Percentiles rank a stretch among this genome's conserved stretches.
Conservation (phyloP, 2,888 invertebrate genomes). For the Serripes groenlandicus region DNA sequence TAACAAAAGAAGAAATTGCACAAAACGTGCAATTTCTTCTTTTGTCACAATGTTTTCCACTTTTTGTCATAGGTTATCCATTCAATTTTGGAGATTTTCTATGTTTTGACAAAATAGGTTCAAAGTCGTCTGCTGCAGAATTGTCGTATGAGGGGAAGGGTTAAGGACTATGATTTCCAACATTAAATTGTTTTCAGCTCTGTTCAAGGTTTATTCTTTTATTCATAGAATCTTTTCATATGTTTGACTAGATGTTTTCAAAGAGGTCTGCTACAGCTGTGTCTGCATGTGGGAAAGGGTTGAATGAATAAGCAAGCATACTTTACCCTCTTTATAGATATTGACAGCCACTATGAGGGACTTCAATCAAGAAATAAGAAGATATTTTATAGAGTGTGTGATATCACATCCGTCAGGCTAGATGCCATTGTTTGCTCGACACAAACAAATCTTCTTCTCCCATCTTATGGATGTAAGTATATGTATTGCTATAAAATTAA, state of each 20-base stretch:
- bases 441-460: constrained; percentile 45
- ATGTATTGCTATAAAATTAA: not conserved
- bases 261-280: not conserved
- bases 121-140: too few species aligned
- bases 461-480: constrained; percentile 55
- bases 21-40: not conserved
- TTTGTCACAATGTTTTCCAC: not conserved
- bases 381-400: constrained; percentile 35
- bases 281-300: too few species aligned
- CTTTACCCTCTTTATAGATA: too few species aligned
- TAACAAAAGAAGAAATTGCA: too few species aligned
- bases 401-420: constrained; percentile 50
- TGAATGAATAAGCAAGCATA: too few species aligned
- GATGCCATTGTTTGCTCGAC: constrained; percentile 61
- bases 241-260: not conserved
- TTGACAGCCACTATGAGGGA: constrained; percentile 41
- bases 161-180: too few species aligned
- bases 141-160: too few species aligned
- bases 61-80: not conserved
- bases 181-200: not conserved
- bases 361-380: constrained; percentile 52
- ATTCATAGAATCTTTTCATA: not conserved
- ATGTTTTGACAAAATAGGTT: too few species aligned
- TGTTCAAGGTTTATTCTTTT: not conserved
- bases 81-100: too few species aligned